These are phyloP conservation scores for Branchipolynoe longqiensis DNA, from an alignment of 2,888 invertebrate genomes.

Conservation along the genomic window DNA sequence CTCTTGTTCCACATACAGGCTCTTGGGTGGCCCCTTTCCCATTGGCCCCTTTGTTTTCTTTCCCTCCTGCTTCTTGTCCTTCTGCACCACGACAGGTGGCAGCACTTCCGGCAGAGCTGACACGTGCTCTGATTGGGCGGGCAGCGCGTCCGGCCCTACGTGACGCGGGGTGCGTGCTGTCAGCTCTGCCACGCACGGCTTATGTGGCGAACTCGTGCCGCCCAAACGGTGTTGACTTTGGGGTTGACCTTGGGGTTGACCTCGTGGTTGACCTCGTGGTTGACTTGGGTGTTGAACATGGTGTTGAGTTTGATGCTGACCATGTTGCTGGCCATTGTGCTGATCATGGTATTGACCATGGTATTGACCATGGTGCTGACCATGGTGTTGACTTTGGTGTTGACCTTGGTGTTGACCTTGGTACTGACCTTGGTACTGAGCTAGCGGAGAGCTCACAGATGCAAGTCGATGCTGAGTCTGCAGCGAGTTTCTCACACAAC, in stretches of 20 bases:
- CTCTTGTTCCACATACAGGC: background rate
- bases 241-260: too few species aligned
- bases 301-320: too few species aligned
- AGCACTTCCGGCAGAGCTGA: background rate
- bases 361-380: too few species aligned
- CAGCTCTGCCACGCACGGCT: background rate
- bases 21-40: background rate
- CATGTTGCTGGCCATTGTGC: too few species aligned
- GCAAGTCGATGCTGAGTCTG: too few species aligned
- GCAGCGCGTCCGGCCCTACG: background rate
- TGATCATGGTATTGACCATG: too few species aligned
- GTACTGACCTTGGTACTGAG: too few species aligned
- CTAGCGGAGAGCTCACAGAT: background rate
- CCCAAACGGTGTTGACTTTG: background rate
- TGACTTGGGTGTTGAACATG: too few species aligned
- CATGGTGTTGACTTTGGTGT: too few species aligned
- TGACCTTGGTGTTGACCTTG: too few species aligned
- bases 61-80: background rate
- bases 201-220: conserved; percentile 24
- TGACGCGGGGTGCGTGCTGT: conserved; percentile 10
- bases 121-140: background rate
- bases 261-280: too few species aligned
- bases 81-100: conserved; percentile 8
- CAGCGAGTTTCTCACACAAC: too few species aligned
- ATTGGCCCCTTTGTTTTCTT: background rate